A percentile compares a stretch with the other conserved stretches of the same genome.
phyloP scores from a whole-genome alignment of 2,888 invertebrate genomes.

The Hololepta plana region DNA sequence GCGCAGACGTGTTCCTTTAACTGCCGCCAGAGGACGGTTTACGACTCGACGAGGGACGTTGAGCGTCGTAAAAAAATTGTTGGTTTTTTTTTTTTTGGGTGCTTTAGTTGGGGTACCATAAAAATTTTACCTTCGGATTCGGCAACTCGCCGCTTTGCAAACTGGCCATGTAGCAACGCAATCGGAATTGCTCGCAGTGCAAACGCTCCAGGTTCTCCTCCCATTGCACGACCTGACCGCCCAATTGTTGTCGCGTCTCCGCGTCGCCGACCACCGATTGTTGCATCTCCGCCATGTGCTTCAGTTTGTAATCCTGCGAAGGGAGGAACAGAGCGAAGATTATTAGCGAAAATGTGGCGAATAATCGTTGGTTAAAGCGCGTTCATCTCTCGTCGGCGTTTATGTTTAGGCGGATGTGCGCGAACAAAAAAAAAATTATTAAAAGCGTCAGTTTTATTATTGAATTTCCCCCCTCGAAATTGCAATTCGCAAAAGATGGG shows the following conservation, averaged over 20 bases:
- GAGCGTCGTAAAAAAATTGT: too few relatives aligned
- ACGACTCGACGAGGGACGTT: too few relatives aligned
- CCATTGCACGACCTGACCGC: slow-evolving; percentile 88
- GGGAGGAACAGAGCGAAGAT: slow-evolving; percentile 2
- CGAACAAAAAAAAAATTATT: too few relatives aligned
- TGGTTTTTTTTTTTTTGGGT: too few relatives aligned
- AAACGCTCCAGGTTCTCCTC: slow-evolving; percentile 91
- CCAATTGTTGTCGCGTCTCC: slow-evolving; percentile 80
- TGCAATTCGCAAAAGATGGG: too few relatives aligned
- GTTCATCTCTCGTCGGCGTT: too few relatives aligned
- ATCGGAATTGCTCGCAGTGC: slow-evolving; percentile 91
- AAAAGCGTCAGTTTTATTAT: too few relatives aligned
- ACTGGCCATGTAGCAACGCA: slow-evolving; percentile 94
- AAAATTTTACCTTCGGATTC: slow-evolving; percentile 76
- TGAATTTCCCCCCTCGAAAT: too few relatives aligned
- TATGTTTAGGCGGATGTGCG: too few relatives aligned
- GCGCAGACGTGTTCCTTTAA: too few relatives aligned
- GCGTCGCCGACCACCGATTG: slow-evolving; percentile 90
- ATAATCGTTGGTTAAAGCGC: too few relatives aligned
- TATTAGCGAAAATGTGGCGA: slow-evolving; percentile 2
- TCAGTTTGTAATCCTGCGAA: slow-evolving; percentile 82
- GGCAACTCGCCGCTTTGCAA: slow-evolving; percentile 90
- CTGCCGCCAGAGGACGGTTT: too few relatives aligned
- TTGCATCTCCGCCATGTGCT: slow-evolving; percentile 97
- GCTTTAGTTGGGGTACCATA: slow-evolving; percentile 2